Evolutionary conservation across 2,113 vertebrate genomes (phyloP).

Genomic region (Oncorhynchus gorbuscha): DNA sequence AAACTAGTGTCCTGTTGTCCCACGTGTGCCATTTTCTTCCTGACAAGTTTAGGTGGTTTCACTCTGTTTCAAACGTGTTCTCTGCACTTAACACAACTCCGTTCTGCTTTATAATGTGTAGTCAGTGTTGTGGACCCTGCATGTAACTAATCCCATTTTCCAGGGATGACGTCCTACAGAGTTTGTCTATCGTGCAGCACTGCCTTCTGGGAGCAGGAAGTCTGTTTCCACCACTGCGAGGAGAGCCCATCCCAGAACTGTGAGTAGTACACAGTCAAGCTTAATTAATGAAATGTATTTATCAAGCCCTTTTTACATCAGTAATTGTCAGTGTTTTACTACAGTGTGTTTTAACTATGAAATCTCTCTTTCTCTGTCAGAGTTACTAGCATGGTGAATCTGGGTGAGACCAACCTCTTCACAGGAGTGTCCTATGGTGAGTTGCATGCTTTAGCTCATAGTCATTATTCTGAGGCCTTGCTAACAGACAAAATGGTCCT

Average conservation of each 20-base stretch:
- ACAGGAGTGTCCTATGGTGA: constrained; percentile 77
- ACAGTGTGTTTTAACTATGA: neutral
- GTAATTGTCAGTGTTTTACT: too few species aligned
- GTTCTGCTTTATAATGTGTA: neutral
- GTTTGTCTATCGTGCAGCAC: constrained; percentile 91
- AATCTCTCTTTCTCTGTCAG: constrained; percentile 60
- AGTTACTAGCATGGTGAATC: constrained; percentile 88
- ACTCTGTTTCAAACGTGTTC: too few species aligned
- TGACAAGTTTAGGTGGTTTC: neutral
- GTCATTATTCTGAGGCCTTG: neutral
- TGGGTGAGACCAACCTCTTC: constrained; percentile 88
- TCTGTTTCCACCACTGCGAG: constrained; percentile 87
- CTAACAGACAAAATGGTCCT: neutral
- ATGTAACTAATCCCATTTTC: constrained; percentile 8
- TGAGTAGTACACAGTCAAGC: constrained; percentile 70
- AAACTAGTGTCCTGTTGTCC: too few species aligned
- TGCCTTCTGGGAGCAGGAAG: constrained; percentile 94
- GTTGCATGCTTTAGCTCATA: constrained; percentile 22
- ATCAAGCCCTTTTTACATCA: too few species aligned
- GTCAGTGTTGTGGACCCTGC: neutral
- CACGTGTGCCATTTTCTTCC: neutral
- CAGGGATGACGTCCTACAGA: constrained; percentile 96
- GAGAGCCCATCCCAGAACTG: constrained; percentile 87
- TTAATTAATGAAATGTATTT: too few species aligned
- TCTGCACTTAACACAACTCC: neutral